phyloP scores from a whole-genome alignment of 2,113 vertebrate genomes.

The Vimba vimba region DNA sequence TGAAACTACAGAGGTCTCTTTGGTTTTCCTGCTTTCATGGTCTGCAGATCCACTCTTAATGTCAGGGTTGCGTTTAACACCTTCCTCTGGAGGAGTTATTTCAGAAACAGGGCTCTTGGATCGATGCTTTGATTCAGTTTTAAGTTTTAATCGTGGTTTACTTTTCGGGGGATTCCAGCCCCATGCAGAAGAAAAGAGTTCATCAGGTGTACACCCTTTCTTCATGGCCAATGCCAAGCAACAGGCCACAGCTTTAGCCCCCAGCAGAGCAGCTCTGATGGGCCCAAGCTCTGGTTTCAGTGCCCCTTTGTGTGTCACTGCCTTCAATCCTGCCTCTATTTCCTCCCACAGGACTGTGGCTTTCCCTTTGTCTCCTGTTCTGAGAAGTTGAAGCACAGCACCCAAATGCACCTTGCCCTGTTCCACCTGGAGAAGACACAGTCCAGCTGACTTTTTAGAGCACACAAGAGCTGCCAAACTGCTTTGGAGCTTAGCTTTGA shows the following conservation, averaged over 20 bases:
- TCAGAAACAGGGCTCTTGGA: constrained; percentile 32
- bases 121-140: constrained; percentile 7
- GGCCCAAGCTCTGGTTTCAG: constrained; percentile 68
- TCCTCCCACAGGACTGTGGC: constrained; percentile 71
- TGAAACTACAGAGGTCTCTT: constrained; percentile 20
- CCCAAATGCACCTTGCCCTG: constrained; percentile 75
- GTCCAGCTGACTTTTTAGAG: background rate
- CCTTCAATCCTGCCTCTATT: constrained; percentile 79
- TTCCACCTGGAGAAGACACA: constrained; percentile 71
- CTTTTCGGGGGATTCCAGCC: constrained; percentile 69
- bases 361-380: constrained; percentile 54
- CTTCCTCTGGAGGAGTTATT: background rate
- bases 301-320: constrained; percentile 63
- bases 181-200: constrained; percentile 79
- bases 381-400: constrained; percentile 69
- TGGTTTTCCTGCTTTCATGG: background rate
- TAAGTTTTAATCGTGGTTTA: constrained; percentile 56
- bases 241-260: constrained; percentile 73
- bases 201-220: constrained; percentile 61
- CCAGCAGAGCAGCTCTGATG: constrained; percentile 78
- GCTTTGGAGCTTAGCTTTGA: constrained; percentile 60
- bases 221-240: constrained; percentile 69
- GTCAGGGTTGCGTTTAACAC: constrained; percentile 12
- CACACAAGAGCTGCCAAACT: constrained; percentile 60
- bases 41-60: background rate